Base-by-base conservation (phyloP, 1,140 invertebrate species). In the Drosophila funebris region DNA sequence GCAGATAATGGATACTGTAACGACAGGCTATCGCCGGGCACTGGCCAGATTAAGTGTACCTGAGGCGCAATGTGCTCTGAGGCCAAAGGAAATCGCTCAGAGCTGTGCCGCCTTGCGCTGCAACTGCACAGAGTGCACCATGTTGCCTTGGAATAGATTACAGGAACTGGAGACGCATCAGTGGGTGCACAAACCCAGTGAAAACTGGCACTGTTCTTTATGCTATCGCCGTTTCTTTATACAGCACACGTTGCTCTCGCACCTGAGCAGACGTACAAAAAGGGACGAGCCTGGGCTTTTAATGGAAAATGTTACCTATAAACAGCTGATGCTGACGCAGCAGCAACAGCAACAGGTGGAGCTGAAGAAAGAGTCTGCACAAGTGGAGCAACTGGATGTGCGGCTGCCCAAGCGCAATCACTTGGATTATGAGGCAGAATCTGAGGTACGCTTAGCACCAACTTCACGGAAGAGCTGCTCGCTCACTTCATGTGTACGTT, bases 221-320 rank as follows among this genome's bases (percentile, higher is more conserved):
- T 78, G 76, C 41, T 73, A 68, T 53, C 69, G 69, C 0, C 41
- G 76, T 0, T 78, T 44, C n/a, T 78, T 73, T 20, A 14, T 78
- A 7, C 76, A 78, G 27, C 76, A 78, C 20, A 73, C 41, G 3
- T 0, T 78, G 3, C 66, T 48, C 1, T 39, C 76, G 20, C 41
- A 78, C 3, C 2, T 68, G 3, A 78, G 27, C 31, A 44, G 43
- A 8, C 14, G 24, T 11, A 43, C 11, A 13, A 52, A 24, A 14
- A 39, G 7, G 18, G 31, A 14, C 7, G 33, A n/a, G 14, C 18
- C 13, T 5, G 67, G 62, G 2, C 18, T 33, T 14, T 20, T 77
- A 1, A 1, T 22, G 5, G 53, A 56, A 14, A 77, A 77, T 13
- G 18, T 6, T 3, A 6, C 33, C 3, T 77, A 77, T 14, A 76